Evolutionary conservation across 23 tunicate species (phyloP).

Genomic region (Pegea sp.): DNA sequence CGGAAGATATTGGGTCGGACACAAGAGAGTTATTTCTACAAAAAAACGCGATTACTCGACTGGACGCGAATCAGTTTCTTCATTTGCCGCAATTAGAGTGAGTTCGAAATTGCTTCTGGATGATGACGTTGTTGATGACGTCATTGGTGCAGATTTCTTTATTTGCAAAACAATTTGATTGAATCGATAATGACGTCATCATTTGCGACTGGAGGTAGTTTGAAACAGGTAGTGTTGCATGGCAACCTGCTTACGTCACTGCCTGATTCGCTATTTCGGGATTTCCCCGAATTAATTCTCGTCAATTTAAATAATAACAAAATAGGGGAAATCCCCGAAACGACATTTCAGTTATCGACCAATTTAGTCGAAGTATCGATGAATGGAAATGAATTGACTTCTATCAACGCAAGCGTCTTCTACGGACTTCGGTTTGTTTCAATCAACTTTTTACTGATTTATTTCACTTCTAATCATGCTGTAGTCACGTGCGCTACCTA

Average conservation of each 20-base stretch:
- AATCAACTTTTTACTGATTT: too few relatives aligned
- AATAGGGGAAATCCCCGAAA: background rate
- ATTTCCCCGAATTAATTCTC: background rate
- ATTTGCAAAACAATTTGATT: slow-evolving; percentile 3
- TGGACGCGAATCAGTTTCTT: slow-evolving; percentile 1
- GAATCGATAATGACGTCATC: background rate
- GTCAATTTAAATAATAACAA: background rate
- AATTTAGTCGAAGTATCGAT: background rate
- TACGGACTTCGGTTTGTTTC: background rate
- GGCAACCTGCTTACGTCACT: background rate
- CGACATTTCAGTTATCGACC: background rate
- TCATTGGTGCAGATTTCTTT: slow-evolving; percentile 11
- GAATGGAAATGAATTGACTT: background rate
- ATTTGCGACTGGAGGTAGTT: background rate
- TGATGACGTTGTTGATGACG: too few relatives aligned
- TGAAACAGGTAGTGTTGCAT: background rate
- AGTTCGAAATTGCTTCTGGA: too few relatives aligned
- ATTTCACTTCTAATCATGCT: too few relatives aligned
- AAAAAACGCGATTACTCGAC: slow-evolving; percentile 2
- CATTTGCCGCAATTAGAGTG: slow-evolving; percentile 15
- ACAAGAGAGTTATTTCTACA: slow-evolving; percentile 16
- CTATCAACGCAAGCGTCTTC: background rate
- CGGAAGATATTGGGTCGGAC: slow-evolving; percentile 9
- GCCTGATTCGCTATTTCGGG: background rate
- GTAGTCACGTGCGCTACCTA: background rate